A percentile compares a stretch with the other conserved stretches of the same genome.
Evolutionary conservation across 53 echinoderm and acorn worm genomes (phyloP).

Genomic region (Luidia sarsii): DNA sequence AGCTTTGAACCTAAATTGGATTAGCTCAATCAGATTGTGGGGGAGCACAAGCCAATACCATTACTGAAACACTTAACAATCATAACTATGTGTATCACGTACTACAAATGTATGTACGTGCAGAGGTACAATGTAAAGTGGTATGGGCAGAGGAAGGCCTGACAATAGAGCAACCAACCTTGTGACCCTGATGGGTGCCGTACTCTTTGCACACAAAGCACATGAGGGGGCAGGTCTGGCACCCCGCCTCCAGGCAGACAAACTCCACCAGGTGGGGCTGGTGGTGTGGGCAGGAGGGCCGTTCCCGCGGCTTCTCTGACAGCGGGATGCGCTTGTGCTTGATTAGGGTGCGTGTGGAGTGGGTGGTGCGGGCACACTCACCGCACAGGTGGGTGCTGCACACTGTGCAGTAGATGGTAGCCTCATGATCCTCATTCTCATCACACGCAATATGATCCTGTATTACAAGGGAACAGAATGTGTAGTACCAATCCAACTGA

Average conservation of each 20-base stretch:
- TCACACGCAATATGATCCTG: conserved; percentile 72
- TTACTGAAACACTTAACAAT: too few relatives aligned
- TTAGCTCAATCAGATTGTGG: too few relatives aligned
- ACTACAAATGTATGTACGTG: too few relatives aligned
- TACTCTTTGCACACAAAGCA: conserved; percentile 92
- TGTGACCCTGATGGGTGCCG: conserved; percentile 81
- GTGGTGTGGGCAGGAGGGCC: conserved; percentile 69
- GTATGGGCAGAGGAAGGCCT: too few relatives aligned
- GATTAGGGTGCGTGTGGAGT: conserved; percentile 76
- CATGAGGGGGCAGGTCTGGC: conserved; percentile 77
- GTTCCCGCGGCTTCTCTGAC: conserved; percentile 84
- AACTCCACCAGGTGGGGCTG: conserved; percentile 86
- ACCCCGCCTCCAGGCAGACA: conserved; percentile 78
- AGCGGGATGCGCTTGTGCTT: conserved; percentile 89
- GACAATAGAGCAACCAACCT: conserved; percentile 57
- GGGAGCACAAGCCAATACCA: too few relatives aligned
- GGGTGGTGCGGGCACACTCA: conserved; percentile 69
- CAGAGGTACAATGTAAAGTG: too few relatives aligned
- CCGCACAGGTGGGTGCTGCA: conserved; percentile 88
- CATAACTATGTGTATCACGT: too few relatives aligned
- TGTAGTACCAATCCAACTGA: too few relatives aligned
- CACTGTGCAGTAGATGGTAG: conserved; percentile 86
- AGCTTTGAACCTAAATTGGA: too few relatives aligned
- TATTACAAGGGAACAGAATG: too few relatives aligned
- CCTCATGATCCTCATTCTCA: conserved; percentile 81